Percentiles rank a stretch among this genome's conserved stretches.
Evolutionary conservation across 1,140 invertebrate species (phyloP).

Genomic region (Patella vulgata): DNA sequence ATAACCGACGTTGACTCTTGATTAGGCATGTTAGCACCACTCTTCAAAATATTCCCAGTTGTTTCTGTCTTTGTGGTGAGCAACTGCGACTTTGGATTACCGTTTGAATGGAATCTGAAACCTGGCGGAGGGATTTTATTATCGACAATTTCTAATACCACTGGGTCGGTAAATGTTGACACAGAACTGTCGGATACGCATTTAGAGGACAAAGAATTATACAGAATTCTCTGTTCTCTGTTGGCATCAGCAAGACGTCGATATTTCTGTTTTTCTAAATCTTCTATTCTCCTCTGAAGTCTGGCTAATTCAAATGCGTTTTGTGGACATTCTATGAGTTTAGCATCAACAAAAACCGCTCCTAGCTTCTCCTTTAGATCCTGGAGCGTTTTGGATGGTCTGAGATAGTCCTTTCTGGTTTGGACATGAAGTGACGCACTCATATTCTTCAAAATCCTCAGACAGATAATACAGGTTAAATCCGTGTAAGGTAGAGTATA

Average conservation of each 20-base stretch:
- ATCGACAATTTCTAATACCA: constrained; percentile 6
- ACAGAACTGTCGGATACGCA: constrained; percentile 16
- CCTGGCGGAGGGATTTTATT: constrained; percentile 26
- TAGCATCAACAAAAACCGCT: constrained; percentile 24
- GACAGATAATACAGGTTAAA: neutral
- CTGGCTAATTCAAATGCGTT: constrained; percentile 36
- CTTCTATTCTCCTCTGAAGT: constrained; percentile 19
- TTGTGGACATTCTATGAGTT: constrained; percentile 35
- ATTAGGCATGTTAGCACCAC: no score
- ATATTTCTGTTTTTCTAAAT: constrained; percentile 25
- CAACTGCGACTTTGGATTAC: constrained; percentile 19
- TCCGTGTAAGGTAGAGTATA: constrained; percentile 10
- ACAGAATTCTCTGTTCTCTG: constrained; percentile 21
- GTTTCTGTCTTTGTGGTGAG: no score
- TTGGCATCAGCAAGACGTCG: constrained; percentile 13
- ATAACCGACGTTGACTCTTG: no score
- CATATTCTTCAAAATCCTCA: neutral
- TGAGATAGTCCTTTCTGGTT: constrained; percentile 3
- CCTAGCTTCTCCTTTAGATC: constrained; percentile 32
- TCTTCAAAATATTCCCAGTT: no score
- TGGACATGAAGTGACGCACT: neutral
- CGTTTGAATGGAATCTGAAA: constrained; percentile 33
- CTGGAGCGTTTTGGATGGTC: constrained; percentile 27
- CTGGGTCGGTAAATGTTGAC: neutral
- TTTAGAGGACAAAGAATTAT: neutral